Evolutionary conservation across 2,888 invertebrate species (phyloP), one percentile per base, ranked within the genome.

Genomic region (Lasioglossum calceatum): DNA sequence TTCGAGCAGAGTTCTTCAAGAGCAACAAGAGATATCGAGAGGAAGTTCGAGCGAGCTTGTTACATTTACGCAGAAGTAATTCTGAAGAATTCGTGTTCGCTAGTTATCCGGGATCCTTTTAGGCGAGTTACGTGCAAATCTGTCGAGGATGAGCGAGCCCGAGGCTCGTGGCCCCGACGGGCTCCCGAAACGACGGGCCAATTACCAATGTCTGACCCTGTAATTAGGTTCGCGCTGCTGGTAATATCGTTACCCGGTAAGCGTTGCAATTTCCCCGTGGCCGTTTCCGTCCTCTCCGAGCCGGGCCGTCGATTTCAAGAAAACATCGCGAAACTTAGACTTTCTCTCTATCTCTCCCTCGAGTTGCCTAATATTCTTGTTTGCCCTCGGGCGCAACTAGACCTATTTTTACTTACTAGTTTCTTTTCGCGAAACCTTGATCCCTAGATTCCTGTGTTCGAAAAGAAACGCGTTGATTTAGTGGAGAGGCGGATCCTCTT

Each of bases 181-280:
- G 67, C 88, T 88, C 67, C 84, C 86, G 79, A 88, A 91, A 89
- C 77, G 84, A 44, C 78, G 84, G 85, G 90, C 90, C 91, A 92
- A 94, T 94, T 93, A 93, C 90, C 92, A 92, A 93, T 92, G 94
- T 94, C 93, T 93, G 92, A 92, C 89, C 91, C 90, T 92, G 93
- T 93, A 94, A 95, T 94, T 93, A 93, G 91, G 91, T 95, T 94
- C 92, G 88, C 92, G 91, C 92, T 92, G 91, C 90, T 90, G 90
- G 92, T 94, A 93, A 94, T 92, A 87, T 91, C 89, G 89, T 94
- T 94, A 94, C 91, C 89, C 85, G 89, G 92, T 93, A 93, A 93
- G 89, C 93, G 92, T 92, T 36, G 93, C 93, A 94, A 94, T 94
- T 94, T 92, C 93, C 93, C 91, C 64, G 54, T 79, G 86, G 79